Evolutionary conservation across 2,888 invertebrate genomes (phyloP), one percentile per base, ranked within the genome.

Genomic region (Urechis unicinctus): DNA sequence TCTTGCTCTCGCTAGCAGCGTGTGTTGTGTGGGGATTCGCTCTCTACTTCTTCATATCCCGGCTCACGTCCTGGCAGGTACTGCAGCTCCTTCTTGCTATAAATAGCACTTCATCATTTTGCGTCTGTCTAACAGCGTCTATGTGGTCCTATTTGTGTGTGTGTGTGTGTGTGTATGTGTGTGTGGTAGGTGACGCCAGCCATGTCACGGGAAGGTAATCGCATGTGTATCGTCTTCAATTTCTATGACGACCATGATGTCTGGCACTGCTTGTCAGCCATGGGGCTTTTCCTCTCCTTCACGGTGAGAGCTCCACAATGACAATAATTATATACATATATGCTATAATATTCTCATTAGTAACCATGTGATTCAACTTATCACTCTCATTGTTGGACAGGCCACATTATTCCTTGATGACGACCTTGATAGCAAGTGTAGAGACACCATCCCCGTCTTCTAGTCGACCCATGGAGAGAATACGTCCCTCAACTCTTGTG

Each of bases 161-260:
- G 6, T 36, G 17, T 28, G n/a, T 31, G 17, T 53, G 24, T 57
- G 22, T n/a, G 21, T 30, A 13, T 5, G 41, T 6, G 30, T 43
- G 46, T 44, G 5, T 61, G 55, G 50, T 73, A 84, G 83, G 66
- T 82, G 49, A 85, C 88, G 0, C 88, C 91, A 0, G 89, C 91
- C 0, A 81, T 84, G 67, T 90, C 90, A 0, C 83, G 90, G 1
- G 82, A 82, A 0, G 85, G 83, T 71, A 91, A 91, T 79, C 82
- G 82, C 54, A 83, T 82, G 24, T 91, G 91, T 70, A 68, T 80
- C 2, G 73, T 84, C 47, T 78, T 89, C 24, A 79, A 84, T 48
- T 87, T 90, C 74, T 89, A 87, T 74, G 91, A 91, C 76, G 82
- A 81, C 31, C 91, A 91, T 77, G 91, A 91, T 74, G 82, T 88